Evolutionary conservation across 1,140 invertebrate species (phyloP).

Genomic region (Drosophila ficusphila): DNA sequence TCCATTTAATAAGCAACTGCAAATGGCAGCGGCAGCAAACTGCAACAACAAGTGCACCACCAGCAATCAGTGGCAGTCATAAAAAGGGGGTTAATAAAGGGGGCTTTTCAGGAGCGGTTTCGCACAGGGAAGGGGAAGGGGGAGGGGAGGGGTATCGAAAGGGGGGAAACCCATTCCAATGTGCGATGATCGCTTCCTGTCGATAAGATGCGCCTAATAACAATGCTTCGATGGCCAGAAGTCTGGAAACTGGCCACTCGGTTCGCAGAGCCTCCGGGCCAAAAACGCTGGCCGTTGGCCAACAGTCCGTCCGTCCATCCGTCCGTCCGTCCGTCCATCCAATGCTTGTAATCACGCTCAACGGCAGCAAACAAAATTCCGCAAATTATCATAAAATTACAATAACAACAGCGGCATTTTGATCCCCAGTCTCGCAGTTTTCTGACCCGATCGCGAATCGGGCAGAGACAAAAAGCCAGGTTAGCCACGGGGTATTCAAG

Average conservation of each 20-base stretch:
- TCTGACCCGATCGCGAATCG: conserved; percentile 11
- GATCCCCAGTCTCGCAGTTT: conserved; percentile 1
- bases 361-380: conserved; percentile 67
- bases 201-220: conserved; percentile 79
- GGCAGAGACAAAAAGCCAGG: conserved; percentile 15
- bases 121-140: not conserved
- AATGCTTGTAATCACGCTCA: conserved; percentile 68
- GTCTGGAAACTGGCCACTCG: conserved; percentile 14
- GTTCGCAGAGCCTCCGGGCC: conserved; percentile 1
- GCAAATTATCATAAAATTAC: conserved; percentile 72
- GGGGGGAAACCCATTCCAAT: conserved; percentile 56
- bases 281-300: conserved; percentile 13
- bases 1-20: conserved; percentile 79
- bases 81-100: conserved; percentile 6
- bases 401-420: conserved; percentile 56
- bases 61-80: conserved; percentile 28
- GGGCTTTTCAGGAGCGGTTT: not conserved
- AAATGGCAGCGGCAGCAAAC: conserved; percentile 61
- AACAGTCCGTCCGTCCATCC: no score
- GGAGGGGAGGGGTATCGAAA: not conserved
- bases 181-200: conserved; percentile 81
- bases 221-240: conserved; percentile 44
- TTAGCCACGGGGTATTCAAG: not conserved
- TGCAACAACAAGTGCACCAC: conserved; percentile 44
- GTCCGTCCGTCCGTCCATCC: no score